Percentiles rank a stretch among this genome's conserved stretches.
Evolutionary conservation across 2,113 vertebrate species (phyloP).

Genomic region (Lonchura striata): DNA sequence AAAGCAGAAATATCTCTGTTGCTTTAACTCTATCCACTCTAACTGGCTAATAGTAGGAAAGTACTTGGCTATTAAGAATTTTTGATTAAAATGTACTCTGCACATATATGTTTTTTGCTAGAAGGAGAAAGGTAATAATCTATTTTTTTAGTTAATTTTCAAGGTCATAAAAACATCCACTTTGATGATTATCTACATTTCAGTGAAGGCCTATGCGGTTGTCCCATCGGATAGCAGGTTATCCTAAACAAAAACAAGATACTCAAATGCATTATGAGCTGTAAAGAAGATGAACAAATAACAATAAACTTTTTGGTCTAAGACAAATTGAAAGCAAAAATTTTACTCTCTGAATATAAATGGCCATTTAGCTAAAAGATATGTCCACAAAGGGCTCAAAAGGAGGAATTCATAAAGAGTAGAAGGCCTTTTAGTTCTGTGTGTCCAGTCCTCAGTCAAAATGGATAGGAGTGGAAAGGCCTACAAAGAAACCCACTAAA

Average conservation of each 20-base stretch:
- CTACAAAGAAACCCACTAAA: neutral
- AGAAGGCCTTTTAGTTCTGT: neutral
- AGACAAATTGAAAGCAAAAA: neutral
- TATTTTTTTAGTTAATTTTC: neutral
- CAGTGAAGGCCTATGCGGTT: neutral
- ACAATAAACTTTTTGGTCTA: neutral
- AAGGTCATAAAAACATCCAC: neutral
- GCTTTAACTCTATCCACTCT: neutral
- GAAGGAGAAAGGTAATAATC: neutral
- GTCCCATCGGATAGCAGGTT: neutral
- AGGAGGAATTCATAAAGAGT: neutral
- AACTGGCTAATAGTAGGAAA: too few species aligned
- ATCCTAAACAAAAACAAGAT: neutral
- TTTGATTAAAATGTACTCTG: neutral
- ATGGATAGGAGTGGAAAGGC: neutral
- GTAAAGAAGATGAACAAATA: neutral
- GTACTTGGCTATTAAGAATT: neutral
- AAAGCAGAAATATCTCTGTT: neutral
- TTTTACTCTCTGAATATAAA: neutral
- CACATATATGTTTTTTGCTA: accelerated
- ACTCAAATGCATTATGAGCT: neutral
- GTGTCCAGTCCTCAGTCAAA: neutral
- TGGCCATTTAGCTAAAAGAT: neutral
- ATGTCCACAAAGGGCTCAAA: neutral
- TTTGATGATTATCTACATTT: neutral